phyloP scores from a whole-genome alignment of 1,140 invertebrate genomes.

The Drosophila parabipectinata region DNA sequence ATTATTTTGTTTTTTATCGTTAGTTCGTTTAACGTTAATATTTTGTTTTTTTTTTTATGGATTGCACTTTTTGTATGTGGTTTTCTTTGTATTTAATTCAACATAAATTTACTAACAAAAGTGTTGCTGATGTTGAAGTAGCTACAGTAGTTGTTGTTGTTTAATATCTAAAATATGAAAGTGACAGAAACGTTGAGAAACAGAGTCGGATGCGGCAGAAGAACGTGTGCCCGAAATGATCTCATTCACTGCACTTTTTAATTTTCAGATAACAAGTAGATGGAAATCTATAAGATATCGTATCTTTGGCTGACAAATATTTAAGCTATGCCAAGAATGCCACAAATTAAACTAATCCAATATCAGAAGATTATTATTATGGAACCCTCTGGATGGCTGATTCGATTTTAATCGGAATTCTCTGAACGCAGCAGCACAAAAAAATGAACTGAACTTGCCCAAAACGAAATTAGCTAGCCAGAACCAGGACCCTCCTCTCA shows the following conservation, averaged over 20 bases:
- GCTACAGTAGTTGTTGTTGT: constrained; percentile 26
- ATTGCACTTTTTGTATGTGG: constrained; percentile 69
- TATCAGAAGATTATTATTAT: constrained; percentile 6
- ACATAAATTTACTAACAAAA: constrained; percentile 81
- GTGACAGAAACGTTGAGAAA: constrained; percentile 31
- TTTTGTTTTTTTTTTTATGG: constrained; percentile 52
- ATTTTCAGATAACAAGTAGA: constrained; percentile 23
- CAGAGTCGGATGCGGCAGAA: constrained; percentile 24
- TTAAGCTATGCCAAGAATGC: constrained; percentile 57
- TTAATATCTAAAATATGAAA: constrained; percentile 64
- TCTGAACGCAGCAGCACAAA: constrained; percentile 42
- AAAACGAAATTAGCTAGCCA: constrained; percentile 69
- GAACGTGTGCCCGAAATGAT: constrained; percentile 57
- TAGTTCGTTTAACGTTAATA: constrained; percentile 56
- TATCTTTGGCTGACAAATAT: constrained; percentile 50
- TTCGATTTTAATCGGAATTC: constrained; percentile 50
- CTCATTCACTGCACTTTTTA: constrained; percentile 43
- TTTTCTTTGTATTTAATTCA: constrained; percentile 70
- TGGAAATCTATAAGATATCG: constrained; percentile 48
- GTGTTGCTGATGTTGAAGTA: constrained; percentile 61
- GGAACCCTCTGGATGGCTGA: constrained; percentile 9
- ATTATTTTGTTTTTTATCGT: constrained; percentile 59
- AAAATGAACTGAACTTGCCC: constrained; percentile 49
- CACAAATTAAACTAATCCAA: constrained; percentile 10
- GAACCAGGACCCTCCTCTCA: not conserved